Evolutionary conservation across 1,140 invertebrate species (phyloP).

Genomic region (Drosophila arizonae): DNA sequence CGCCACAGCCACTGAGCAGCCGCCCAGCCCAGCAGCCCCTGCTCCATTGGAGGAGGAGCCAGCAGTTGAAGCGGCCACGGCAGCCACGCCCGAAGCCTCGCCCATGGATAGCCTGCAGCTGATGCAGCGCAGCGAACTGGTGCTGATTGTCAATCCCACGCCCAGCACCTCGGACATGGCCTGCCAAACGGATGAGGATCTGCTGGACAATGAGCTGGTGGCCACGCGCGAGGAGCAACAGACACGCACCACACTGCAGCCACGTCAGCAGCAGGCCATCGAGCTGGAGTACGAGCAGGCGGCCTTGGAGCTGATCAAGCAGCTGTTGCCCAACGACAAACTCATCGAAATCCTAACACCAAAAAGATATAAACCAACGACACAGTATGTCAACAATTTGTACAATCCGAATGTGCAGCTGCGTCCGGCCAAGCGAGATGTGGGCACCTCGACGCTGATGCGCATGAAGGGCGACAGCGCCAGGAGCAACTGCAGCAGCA

Average conservation of each 20-base stretch:
- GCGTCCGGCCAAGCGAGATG: constrained; percentile 84
- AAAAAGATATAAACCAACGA: constrained; percentile 88
- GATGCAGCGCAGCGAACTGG: constrained; percentile 86
- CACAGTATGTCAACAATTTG: constrained; percentile 91
- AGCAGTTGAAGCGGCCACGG: not conserved
- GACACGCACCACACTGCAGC: constrained; percentile 73
- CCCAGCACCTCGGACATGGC: constrained; percentile 85
- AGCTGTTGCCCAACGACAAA: constrained; percentile 87
- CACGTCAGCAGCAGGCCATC: constrained; percentile 87
- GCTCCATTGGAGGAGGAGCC: constrained; percentile 16
- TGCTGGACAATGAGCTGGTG: constrained; percentile 59
- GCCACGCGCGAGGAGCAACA: constrained; percentile 60
- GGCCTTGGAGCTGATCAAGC: constrained; percentile 88
- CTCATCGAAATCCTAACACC: constrained; percentile 89
- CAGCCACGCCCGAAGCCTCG: constrained; percentile 1
- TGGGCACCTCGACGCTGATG: constrained; percentile 78
- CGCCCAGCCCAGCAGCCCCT: constrained; percentile 25
- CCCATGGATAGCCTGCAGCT: constrained; percentile 82
- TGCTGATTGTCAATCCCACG: constrained; percentile 85
- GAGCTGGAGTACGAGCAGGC: constrained; percentile 92
- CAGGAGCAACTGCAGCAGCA: not conserved
- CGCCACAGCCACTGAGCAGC: constrained; percentile 5
- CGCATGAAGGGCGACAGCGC: constrained; percentile 57
- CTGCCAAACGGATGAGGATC: constrained; percentile 85
- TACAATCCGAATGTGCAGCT: constrained; percentile 88